Conservation (phyloP, 2,113 vertebrate genomes). For the Erinaceus europaeus region DNA sequence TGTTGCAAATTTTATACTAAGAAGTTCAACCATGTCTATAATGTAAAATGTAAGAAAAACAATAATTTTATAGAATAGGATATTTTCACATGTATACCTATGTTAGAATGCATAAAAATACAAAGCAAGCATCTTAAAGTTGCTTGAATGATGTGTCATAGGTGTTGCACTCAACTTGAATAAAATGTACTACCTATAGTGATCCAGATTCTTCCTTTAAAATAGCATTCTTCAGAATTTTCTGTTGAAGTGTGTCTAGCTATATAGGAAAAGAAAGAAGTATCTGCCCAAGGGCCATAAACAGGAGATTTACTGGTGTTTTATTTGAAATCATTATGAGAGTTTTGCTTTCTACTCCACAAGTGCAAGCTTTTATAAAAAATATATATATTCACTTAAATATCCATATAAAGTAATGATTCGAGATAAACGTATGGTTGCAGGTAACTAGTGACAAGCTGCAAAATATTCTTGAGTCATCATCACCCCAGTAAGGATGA, state of each 20-base stretch:
- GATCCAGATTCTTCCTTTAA: neutral
- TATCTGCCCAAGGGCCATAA: neutral
- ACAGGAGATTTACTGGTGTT: neutral
- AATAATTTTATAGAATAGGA: neutral
- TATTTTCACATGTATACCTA: neutral
- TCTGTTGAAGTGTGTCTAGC: neutral
- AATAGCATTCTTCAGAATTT: neutral
- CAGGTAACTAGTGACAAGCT: neutral
- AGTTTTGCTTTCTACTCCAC: neutral
- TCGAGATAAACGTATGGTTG: neutral
- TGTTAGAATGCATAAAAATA: neutral
- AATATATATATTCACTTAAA: neutral
- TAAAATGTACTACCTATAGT: neutral
- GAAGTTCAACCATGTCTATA: neutral
- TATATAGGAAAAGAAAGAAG: neutral
- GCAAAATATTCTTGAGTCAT: neutral
- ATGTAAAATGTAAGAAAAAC: constrained; percentile 5
- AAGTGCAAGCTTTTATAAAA: neutral
- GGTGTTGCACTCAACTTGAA: neutral
- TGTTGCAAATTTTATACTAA: neutral
- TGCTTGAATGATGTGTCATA: neutral
- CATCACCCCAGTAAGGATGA: neutral
- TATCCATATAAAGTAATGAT: neutral
- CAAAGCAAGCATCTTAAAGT: neutral
- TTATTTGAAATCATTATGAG: neutral